A percentile compares a stretch with the other conserved stretches of the same genome.
phyloP scores from a whole-genome alignment of 1,140 invertebrate species.

The Hycleus phaleratus region DNA sequence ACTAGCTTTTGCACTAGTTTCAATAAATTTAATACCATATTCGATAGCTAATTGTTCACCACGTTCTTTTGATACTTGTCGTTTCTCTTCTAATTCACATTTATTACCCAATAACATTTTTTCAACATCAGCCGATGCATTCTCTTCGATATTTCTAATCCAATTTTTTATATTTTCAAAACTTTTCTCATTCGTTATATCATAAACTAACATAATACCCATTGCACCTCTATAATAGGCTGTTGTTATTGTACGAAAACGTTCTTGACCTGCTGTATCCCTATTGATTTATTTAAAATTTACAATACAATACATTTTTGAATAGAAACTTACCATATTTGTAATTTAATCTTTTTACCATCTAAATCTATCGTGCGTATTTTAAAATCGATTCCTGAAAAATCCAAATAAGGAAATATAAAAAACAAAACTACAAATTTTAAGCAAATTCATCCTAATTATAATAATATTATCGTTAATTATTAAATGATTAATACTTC shows the following conservation, averaged over 20 bases:
- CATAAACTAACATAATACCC: slow-evolving; percentile 99
- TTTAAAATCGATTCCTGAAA: slow-evolving; percentile 97
- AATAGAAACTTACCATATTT: slow-evolving; percentile 77
- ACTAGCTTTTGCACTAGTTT: slow-evolving; percentile 86
- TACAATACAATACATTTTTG: not conserved
- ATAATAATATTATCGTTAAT: too few relatives aligned
- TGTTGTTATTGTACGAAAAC: slow-evolving; percentile 96
- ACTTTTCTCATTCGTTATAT: slow-evolving; percentile 96
- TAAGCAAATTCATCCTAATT: not conserved
- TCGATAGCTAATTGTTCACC: slow-evolving; percentile 75
- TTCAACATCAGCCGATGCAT: slow-evolving; percentile 87
- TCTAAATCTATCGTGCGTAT: slow-evolving; percentile 97
- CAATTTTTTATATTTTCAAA: slow-evolving; percentile 99
- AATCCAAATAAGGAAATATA: not conserved
- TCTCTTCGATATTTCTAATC: slow-evolving; percentile 98
- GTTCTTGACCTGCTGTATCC: slow-evolving; percentile 94
- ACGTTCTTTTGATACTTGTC: slow-evolving; percentile 71
- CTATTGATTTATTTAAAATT: slow-evolving; percentile 43
- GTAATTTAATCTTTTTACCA: slow-evolving; percentile 96
- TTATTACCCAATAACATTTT: slow-evolving; percentile 95
- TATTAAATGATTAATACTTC: too few relatives aligned
- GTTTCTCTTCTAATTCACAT: slow-evolving; percentile 84
- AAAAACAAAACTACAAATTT: not conserved
- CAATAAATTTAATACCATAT: slow-evolving; percentile 91
- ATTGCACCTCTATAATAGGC: slow-evolving; percentile 97